Evolutionary conservation across 2,797 vertebrate genomes (phyloP), one percentile per base, ranked within the genome.

Genomic region (Cyclopterus lumpus): DNA sequence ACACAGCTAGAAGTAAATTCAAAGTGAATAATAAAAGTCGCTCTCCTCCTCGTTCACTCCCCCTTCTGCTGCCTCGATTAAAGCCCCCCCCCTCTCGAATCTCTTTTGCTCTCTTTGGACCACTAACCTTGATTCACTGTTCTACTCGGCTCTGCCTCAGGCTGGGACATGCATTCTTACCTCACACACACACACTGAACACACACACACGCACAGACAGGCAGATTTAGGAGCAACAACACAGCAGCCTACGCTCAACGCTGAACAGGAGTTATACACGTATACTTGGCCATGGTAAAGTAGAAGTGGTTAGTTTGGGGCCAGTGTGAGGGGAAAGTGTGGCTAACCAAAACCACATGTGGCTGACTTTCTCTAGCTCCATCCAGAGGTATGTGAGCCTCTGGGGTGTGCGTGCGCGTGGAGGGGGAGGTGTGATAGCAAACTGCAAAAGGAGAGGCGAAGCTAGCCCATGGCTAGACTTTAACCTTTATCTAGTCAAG

Each of bases 281-380:
- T 82, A 85, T 88, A 91, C 76, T 82, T 84, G 77, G 86, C 86
- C 81, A 36, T 69, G 79, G 80, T 71, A 40, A 87, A 86, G 87
- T 82, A 86, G 55, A 85, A 75, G 87, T 74, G 88, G 90, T 91
- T 86, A 84, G 84, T 89, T 84, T 86, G 91, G 80, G 92, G 92
- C 88, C 92, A 61, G 51, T 12, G 69, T 42, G 66, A 86, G 83
- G 91, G 80, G 66, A 86, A 82, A 85, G 87, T 86, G 91, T 77
- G 91, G 87, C 87, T 93, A 93, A 93, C 92, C 88, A 5, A 90
- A 93, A 90, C 93, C 93, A 93, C 91, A 92, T 93, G 93, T 88
- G 88, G 89, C 87, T 86, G 84, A 77, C 79, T 63, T 71, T 46
- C 67, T 61, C 70, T 80, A 42, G 10, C 71, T 86, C 71, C 16